Percentiles rank a stretch among this genome's conserved stretches.
Evolutionary conservation across 2,888 invertebrate genomes (phyloP).

Genomic region (Drosophila histrio): DNA sequence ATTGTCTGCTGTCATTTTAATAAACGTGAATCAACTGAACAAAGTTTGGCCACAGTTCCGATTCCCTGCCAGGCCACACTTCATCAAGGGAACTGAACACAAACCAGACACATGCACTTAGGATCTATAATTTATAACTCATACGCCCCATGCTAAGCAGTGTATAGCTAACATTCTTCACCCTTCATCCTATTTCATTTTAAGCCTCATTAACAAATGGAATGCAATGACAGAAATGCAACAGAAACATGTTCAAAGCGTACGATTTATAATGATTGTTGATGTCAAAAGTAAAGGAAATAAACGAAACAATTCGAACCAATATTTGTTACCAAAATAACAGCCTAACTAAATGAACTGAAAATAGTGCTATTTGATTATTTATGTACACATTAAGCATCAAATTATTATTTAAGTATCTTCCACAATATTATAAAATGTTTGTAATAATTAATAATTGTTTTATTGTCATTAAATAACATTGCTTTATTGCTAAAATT

Average conservation of each 20-base stretch:
- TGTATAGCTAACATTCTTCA: slow-evolving; percentile 5
- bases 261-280: not conserved
- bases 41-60: not conserved
- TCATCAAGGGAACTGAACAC: not conserved
- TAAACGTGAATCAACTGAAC: slow-evolving; percentile 52
- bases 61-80: not conserved
- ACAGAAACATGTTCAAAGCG: slow-evolving; percentile 14
- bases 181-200: not conserved
- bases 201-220: not conserved
- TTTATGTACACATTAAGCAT: not conserved
- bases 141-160: slow-evolving; percentile 23
- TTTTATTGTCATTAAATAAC: not conserved
- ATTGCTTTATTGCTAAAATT: not conserved
- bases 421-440: not conserved
- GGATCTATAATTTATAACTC: slow-evolving; percentile 5
- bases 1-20: slow-evolving; percentile 72
- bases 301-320: not conserved
- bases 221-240: slow-evolving; percentile 8
- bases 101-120: slow-evolving; percentile 21
- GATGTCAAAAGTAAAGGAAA: not conserved
- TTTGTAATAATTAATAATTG: not conserved
- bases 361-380: not conserved
- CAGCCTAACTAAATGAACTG: not conserved
- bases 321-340: too few relatives aligned
- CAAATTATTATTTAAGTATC: not conserved